Conservation (phyloP, 2,797 vertebrate genomes). For the Gallirallus australis region DNA sequence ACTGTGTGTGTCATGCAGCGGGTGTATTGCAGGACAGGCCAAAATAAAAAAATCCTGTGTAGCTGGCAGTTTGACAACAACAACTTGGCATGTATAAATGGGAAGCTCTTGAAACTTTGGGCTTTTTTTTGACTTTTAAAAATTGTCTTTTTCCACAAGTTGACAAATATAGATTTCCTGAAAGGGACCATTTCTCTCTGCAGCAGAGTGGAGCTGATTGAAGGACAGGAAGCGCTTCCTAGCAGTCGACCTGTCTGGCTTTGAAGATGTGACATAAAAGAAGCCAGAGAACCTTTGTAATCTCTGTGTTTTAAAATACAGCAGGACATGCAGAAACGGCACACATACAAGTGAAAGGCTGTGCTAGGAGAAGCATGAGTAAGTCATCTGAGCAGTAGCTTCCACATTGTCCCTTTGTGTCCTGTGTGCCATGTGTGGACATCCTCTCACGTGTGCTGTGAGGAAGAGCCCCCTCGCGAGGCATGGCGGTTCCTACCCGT, state of each 20-base stretch:
- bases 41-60: background rate
- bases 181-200: background rate
- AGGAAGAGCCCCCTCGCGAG: background rate
- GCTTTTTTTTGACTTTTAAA: background rate
- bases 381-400: background rate
- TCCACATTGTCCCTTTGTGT: background rate
- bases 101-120: background rate
- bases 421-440: too few relatives aligned
- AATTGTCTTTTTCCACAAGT: background rate
- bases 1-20: fast-evolving
- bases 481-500: background rate
- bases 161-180: background rate
- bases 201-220: background rate
- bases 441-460: background rate
- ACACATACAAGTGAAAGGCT: background rate
- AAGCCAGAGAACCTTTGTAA: background rate
- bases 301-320: background rate
- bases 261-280: background rate
- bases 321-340: background rate
- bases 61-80: background rate
- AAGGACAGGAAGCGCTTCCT: background rate
- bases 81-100: background rate
- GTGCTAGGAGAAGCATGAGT: background rate
- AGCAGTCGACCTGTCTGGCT: background rate
- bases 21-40: background rate